These are phyloP conservation scores for Drosophila kanekoi DNA, from an alignment of 2,888 invertebrate genomes.

Conservation along the genomic window DNA sequence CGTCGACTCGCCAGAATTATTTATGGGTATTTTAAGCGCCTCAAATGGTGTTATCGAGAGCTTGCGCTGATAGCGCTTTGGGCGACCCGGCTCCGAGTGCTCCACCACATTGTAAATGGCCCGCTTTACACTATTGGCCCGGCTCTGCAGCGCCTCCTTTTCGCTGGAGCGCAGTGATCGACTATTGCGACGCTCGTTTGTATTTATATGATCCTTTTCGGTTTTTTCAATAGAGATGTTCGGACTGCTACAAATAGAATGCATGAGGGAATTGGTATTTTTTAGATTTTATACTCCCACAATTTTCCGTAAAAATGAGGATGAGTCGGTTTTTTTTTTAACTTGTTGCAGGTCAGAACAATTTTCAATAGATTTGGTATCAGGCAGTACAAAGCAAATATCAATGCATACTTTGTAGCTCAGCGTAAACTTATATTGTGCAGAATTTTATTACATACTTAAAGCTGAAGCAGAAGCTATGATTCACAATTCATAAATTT, in stretches of 20 bases:
- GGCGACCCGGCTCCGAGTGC: conserved; percentile 88
- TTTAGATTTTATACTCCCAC: too few relatives aligned
- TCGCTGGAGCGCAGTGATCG: conserved; percentile 86
- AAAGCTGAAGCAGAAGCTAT: too few relatives aligned
- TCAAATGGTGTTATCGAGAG: conserved; percentile 84
- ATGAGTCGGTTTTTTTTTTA: too few relatives aligned
- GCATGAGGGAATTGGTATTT: neutral
- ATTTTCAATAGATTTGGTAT: too few relatives aligned
- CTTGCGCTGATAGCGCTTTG: conserved; percentile 86
- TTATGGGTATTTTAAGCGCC: conserved; percentile 81
- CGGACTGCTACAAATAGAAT: conserved; percentile 67
- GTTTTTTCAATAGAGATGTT: conserved; percentile 86
- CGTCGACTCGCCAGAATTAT: conserved; percentile 82
- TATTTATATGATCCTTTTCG: conserved; percentile 86
- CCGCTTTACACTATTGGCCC: conserved; percentile 93
- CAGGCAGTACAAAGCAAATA: too few relatives aligned
- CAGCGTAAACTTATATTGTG: too few relatives aligned
- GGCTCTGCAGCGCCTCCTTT: conserved; percentile 87
- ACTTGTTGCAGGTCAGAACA: too few relatives aligned
- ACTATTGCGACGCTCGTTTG: conserved; percentile 84
- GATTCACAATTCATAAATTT: too few relatives aligned
- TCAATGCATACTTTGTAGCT: too few relatives aligned
- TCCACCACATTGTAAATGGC: conserved; percentile 92
- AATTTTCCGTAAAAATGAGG: too few relatives aligned
- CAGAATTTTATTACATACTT: too few relatives aligned